Evolutionary conservation across 2,888 invertebrate genomes (phyloP).

Genomic region (Drosophila melanosoma): DNA sequence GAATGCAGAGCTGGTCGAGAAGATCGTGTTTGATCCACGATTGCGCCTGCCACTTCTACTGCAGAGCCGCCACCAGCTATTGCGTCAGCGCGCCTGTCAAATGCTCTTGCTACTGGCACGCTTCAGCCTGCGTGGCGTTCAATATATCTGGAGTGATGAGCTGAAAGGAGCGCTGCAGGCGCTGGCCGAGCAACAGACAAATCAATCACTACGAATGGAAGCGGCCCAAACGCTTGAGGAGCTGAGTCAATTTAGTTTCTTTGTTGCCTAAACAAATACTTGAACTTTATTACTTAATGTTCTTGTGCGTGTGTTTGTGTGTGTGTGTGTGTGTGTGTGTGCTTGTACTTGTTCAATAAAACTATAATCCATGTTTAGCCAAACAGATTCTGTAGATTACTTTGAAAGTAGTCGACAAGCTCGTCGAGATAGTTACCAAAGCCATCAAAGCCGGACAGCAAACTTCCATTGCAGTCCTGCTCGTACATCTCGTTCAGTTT

Average conservation of each 20-base stretch:
- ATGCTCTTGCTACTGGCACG: slow-evolving; percentile 90
- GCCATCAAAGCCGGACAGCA: slow-evolving; percentile 68
- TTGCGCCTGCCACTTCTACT: slow-evolving; percentile 87
- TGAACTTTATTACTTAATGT: slow-evolving; percentile 23
- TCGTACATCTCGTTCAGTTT: slow-evolving; percentile 87
- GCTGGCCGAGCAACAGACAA: slow-evolving; percentile 76
- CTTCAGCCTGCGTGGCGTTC: slow-evolving; percentile 88
- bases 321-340: neutral
- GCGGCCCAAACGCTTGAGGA: slow-evolving; percentile 83
- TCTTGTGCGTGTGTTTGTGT: slow-evolving; percentile 7
- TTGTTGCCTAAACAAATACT: slow-evolving; percentile 49
- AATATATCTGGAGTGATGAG: slow-evolving; percentile 81
- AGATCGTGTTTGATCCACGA: slow-evolving; percentile 87
- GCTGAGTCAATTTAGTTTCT: slow-evolving; percentile 83
- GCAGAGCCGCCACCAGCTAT: slow-evolving; percentile 86
- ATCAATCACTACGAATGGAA: slow-evolving; percentile 77
- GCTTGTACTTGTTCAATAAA: slow-evolving; percentile 23
- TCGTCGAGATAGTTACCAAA: slow-evolving; percentile 74
- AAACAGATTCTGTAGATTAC: slow-evolving; percentile 61
- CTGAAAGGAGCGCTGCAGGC: slow-evolving; percentile 79
- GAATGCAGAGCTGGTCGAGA: slow-evolving; percentile 91
- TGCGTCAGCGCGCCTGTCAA: slow-evolving; percentile 89
- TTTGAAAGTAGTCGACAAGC: slow-evolving; percentile 75
- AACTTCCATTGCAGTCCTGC: slow-evolving; percentile 76
- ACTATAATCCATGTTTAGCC: slow-evolving; percentile 47